A percentile compares a stretch with the other conserved stretches of the same genome.
These are phyloP conservation scores for Oreotrochilus melanogaster DNA, from an alignment of 2,113 vertebrate species.

Conservation along the genomic window DNA sequence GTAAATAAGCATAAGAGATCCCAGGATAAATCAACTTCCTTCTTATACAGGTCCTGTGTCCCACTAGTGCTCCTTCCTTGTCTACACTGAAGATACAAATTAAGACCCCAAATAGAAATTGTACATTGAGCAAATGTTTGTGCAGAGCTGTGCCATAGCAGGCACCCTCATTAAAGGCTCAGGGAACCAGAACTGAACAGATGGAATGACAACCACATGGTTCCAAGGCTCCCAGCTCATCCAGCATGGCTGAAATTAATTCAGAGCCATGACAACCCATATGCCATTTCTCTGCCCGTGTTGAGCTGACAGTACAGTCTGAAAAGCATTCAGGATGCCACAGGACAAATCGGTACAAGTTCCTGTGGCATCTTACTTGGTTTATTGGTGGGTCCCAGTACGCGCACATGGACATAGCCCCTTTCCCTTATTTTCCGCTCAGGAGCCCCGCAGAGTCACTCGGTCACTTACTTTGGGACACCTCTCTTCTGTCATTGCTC, in stretches of 20 bases:
- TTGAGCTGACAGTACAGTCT: background rate
- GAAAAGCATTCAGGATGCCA: background rate
- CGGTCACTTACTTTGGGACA: conserved; percentile 58
- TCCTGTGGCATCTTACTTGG: background rate
- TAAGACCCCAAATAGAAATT: background rate
- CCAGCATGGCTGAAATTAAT: background rate
- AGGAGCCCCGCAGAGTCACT: background rate
- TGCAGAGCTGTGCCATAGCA: accelerated
- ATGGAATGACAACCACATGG: accelerated
- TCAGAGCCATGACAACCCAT: background rate
- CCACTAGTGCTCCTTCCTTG: background rate
- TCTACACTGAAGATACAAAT: background rate
- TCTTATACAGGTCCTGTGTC: background rate
- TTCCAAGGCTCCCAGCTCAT: background rate
- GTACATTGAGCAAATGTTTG: background rate
- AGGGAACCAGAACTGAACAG: background rate
- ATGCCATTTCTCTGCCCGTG: accelerated
- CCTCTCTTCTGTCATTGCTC: conserved; percentile 60
- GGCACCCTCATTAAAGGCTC: background rate
- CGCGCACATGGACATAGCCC: background rate
- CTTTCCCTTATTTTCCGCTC: background rate
- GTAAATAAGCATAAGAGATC: background rate
- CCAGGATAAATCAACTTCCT: background rate
- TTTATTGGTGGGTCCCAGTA: background rate
- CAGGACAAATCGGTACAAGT: background rate